Evolutionary conservation across 2,888 invertebrate species (phyloP).

Genomic region (Leptothorax acervorum): DNA sequence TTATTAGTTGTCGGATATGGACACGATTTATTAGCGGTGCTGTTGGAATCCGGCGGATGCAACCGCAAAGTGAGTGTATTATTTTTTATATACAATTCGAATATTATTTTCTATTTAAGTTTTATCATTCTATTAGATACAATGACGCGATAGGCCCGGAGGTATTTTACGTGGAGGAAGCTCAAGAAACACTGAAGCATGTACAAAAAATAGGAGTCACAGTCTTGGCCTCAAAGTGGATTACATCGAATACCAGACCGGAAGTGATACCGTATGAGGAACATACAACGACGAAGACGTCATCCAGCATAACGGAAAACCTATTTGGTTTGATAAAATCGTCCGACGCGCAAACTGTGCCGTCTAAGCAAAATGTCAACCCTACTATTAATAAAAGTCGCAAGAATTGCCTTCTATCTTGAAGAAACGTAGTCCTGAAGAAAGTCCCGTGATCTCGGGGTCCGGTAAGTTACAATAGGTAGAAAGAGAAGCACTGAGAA

Average conservation of each 20-base stretch:
- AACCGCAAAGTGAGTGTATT: constrained; percentile 87
- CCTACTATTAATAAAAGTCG: constrained; percentile 82
- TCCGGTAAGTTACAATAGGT: constrained; percentile 75
- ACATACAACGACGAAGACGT: constrained; percentile 71
- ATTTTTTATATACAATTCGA: not conserved
- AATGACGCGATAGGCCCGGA: constrained; percentile 90
- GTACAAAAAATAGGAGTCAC: constrained; percentile 92
- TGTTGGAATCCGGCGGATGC: constrained; percentile 92
- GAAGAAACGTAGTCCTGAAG: constrained; percentile 87
- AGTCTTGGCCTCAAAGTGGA: constrained; percentile 90
- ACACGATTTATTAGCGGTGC: constrained; percentile 89
- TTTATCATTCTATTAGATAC: constrained; percentile 83
- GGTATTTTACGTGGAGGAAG: constrained; percentile 95
- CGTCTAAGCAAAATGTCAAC: constrained; percentile 74
- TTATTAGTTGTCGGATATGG: constrained; percentile 91
- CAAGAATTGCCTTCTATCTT: constrained; percentile 87
- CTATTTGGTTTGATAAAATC: constrained; percentile 83
- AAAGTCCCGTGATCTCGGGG: constrained; percentile 85
- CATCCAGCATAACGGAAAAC: constrained; percentile 84
- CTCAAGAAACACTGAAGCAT: constrained; percentile 93
- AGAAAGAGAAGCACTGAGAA: not conserved
- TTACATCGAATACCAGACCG: constrained; percentile 89
- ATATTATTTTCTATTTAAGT: constrained; percentile 17
- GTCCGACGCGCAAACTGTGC: constrained; percentile 83
- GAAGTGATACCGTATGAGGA: constrained; percentile 86